A percentile compares a stretch with the other conserved stretches of the same genome.
These are phyloP conservation scores for Laticauda colubrina DNA, from an alignment of 2,113 vertebrate genomes.

Conservation along the genomic window DNA sequence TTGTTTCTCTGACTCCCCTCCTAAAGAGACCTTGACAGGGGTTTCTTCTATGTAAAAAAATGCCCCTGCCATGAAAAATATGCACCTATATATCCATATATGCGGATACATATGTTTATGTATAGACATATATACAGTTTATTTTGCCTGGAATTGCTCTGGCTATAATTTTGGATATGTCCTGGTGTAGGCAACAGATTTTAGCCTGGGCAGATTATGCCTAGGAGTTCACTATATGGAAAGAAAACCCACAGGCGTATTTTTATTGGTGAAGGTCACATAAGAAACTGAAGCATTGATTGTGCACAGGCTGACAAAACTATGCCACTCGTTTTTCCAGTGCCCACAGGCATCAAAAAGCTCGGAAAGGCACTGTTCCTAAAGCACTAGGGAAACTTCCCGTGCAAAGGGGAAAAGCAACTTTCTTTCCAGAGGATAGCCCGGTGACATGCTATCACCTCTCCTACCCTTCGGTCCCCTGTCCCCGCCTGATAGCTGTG, in stretches of 20 bases:
- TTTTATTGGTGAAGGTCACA: background rate
- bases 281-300: background rate
- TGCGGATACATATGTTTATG: background rate
- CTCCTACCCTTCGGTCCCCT: background rate
- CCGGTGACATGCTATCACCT: background rate
- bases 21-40: background rate
- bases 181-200: background rate
- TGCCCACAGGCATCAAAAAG: background rate
- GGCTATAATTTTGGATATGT: background rate
- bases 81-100: background rate
- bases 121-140: background rate
- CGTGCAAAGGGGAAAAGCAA: background rate
- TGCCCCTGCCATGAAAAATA: background rate
- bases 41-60: background rate
- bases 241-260: background rate
- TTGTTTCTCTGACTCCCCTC: background rate
- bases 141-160: background rate
- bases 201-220: background rate
- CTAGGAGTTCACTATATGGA: background rate
- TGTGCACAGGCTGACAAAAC: background rate
- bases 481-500: background rate
- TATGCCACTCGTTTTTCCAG: background rate
- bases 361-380: background rate
- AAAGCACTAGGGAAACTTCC: background rate
- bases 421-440: background rate